Evolutionary conservation across 2,888 invertebrate genomes (phyloP).

Genomic region (Aquatica leii): DNA sequence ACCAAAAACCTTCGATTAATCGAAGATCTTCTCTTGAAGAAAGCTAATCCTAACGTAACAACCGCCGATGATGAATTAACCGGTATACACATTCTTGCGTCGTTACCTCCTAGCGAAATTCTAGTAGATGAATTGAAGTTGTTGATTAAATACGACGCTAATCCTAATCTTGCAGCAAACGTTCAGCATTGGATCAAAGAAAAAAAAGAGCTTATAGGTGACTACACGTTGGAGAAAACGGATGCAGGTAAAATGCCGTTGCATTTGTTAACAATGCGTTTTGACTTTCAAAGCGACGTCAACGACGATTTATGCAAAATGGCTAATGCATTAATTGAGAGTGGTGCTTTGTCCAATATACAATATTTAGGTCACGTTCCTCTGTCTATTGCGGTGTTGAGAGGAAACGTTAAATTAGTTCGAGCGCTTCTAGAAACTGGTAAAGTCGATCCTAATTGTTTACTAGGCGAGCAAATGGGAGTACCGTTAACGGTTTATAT

Average conservation of each 20-base stretch:
- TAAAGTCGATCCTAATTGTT: constrained; percentile 49
- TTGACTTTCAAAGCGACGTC: constrained; percentile 50
- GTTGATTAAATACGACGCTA: constrained; percentile 47
- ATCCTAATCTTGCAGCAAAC: constrained; percentile 51
- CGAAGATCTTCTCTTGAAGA: constrained; percentile 43
- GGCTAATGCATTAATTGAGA: constrained; percentile 1
- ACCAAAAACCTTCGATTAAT: constrained; percentile 49
- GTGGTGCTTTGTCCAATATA: constrained; percentile 28
- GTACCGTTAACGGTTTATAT: constrained; percentile 52
- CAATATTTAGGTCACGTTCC: constrained; percentile 56
- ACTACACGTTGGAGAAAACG: constrained; percentile 31
- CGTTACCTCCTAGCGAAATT: constrained; percentile 42
- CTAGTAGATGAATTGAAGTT: constrained; percentile 45
- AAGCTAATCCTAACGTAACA: constrained; percentile 47
- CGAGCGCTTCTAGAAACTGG: constrained; percentile 45
- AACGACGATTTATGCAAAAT: constrained; percentile 27
- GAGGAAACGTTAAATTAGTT: constrained; percentile 51
- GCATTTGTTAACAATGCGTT: constrained; percentile 55
- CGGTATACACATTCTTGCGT: constrained; percentile 52
- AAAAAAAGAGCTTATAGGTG: constrained; percentile 41
- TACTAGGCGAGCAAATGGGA: constrained; percentile 52
- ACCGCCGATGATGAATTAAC: constrained; percentile 48
- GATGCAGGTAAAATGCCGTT: constrained; percentile 55
- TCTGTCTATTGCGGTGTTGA: constrained; percentile 54
- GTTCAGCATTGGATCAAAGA: constrained; percentile 51